A percentile compares a stretch with the other conserved stretches of the same genome.
phyloP scores from a whole-genome alignment of 2,797 vertebrate genomes.

The Danio tinwini region DNA sequence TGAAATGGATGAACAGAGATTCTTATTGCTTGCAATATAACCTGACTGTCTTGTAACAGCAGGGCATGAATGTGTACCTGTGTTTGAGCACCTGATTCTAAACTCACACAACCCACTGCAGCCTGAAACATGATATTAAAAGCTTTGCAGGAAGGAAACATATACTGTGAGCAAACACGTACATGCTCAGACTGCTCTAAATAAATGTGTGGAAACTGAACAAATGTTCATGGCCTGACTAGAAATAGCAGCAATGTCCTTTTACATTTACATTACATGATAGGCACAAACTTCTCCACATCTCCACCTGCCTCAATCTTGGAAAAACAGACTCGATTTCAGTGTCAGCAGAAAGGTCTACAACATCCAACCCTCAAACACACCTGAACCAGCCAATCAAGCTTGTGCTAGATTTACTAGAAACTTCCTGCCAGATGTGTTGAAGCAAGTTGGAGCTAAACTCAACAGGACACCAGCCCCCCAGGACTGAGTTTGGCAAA shows the following conservation, averaged over 20 bases:
- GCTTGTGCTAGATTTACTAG: too few species aligned
- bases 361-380: too few species aligned
- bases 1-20: slow-evolving; percentile 1
- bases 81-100: slow-evolving; percentile 10
- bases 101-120: not conserved
- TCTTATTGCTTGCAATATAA: not conserved
- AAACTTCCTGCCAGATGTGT: too few species aligned
- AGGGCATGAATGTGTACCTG: not conserved
- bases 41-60: not conserved
- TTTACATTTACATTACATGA: not conserved
- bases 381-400: too few species aligned
- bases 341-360: not conserved
- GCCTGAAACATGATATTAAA: slow-evolving; percentile 8
- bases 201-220: not conserved
- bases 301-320: slow-evolving; percentile 14
- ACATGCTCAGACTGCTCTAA: not conserved
- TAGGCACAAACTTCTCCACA: too few species aligned
- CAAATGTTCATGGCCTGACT: not conserved
- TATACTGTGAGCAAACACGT: not conserved
- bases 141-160: not conserved
- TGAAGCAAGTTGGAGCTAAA: too few species aligned
- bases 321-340: not conserved
- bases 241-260: not conserved
- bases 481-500: too few species aligned
- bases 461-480: too few species aligned